These are phyloP conservation scores for Manduca sexta DNA, from an alignment of 1,140 invertebrate species.

Conservation along the genomic window DNA sequence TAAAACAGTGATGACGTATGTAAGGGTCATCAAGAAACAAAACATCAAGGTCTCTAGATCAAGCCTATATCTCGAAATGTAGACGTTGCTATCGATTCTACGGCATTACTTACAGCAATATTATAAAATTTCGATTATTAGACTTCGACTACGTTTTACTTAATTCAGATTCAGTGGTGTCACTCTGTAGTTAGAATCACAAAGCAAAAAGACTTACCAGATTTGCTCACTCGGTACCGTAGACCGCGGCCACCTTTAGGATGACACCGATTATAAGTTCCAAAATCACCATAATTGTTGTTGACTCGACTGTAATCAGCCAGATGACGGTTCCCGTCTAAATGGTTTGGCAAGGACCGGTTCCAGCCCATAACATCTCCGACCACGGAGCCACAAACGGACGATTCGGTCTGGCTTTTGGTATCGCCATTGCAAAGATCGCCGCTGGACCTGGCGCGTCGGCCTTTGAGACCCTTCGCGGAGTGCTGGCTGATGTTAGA, in stretches of 20 bases:
- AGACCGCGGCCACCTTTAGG: conserved; percentile 72
- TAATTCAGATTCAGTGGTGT: not conserved
- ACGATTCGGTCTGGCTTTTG: conserved; percentile 80
- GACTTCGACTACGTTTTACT: not conserved
- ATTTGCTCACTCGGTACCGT: conserved; percentile 68
- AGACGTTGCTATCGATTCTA: too few species aligned
- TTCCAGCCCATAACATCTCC: conserved; percentile 67
- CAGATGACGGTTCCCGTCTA: conserved; percentile 77
- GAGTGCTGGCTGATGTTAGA: conserved; percentile 83
- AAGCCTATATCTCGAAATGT: too few species aligned
- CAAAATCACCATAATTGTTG: conserved; percentile 76
- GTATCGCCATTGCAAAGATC: conserved; percentile 81
- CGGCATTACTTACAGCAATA: too few species aligned
- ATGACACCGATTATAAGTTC: conserved; percentile 73
- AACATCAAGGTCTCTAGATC: too few species aligned
- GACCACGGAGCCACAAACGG: conserved; percentile 64
- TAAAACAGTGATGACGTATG: too few species aligned
- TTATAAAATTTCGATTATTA: too few species aligned
- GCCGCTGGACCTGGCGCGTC: conserved; percentile 81
- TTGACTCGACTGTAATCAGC: conserved; percentile 75
- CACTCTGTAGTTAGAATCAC: not conserved
- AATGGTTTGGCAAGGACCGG: conserved; percentile 80
- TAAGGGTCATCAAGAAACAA: too few species aligned
- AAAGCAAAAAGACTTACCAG: conserved; percentile 41
- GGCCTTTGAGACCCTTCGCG: conserved; percentile 78